Conservation (phyloP, 2,888 invertebrate genomes). For the Mythimna albipuncta region DNA sequence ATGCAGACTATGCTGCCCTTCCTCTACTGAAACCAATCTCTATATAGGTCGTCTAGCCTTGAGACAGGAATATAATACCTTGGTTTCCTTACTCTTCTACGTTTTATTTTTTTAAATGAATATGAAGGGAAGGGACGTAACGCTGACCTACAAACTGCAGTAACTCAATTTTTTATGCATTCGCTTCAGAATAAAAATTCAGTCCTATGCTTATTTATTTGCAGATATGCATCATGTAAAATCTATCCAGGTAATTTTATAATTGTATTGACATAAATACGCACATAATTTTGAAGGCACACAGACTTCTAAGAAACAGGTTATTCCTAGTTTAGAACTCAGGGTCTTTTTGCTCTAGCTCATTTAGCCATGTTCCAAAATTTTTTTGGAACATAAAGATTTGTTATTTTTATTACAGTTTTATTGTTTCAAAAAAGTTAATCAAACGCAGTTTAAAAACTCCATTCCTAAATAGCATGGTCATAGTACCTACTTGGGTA, state of each 20-base stretch:
- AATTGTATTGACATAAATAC: too few species aligned
- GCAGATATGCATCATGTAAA: not conserved
- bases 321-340: too few species aligned
- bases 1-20: too few species aligned
- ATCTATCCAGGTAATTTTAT: too few species aligned
- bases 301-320: too few species aligned
- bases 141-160: conserved; percentile 20
- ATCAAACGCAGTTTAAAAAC: not conserved
- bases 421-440: not conserved
- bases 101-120: conserved; percentile 32
- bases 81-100: conserved; percentile 12
- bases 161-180: conserved; percentile 31
- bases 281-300: too few species aligned
- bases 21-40: conserved; percentile 2
- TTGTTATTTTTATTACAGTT: not conserved
- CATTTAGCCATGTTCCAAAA: too few species aligned
- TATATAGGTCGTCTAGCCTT: conserved; percentile 21
- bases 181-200: not conserved
- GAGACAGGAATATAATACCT: conserved; percentile 23
- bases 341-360: too few species aligned
- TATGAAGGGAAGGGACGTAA: conserved; percentile 16
- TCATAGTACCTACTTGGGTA: too few species aligned
- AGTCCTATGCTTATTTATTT: too few species aligned
- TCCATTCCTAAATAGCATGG: too few species aligned
- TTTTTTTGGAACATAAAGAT: too few species aligned